Conservation (phyloP, 2,888 invertebrate species). For the Lissonota sp. region DNA sequence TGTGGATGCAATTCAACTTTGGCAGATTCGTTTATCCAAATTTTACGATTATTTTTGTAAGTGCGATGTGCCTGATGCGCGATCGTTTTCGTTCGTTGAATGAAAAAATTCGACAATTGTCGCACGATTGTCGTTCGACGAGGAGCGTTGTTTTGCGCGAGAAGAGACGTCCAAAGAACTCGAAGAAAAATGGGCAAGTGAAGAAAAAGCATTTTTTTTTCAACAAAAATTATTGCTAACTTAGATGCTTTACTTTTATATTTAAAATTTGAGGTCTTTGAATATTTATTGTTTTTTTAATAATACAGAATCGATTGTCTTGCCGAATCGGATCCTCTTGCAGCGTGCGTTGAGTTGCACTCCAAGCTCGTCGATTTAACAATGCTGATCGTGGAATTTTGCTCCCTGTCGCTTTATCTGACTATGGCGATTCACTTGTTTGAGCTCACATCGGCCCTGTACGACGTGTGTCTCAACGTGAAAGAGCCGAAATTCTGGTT, state of each 20-base stretch:
- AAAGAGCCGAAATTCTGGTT: conserved; percentile 22
- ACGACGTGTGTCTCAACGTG: conserved; percentile 28
- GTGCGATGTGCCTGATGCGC: conserved; percentile 33
- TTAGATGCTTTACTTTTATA: neutral
- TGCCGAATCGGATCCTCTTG: conserved; percentile 15
- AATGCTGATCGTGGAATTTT: conserved; percentile 20
- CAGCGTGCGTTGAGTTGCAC: conserved; percentile 31
- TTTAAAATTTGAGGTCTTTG: neutral
- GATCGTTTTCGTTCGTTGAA: conserved; percentile 44
- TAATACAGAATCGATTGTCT: conserved; percentile 17
- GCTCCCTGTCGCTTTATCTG: conserved; percentile 42
- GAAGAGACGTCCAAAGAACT: neutral
- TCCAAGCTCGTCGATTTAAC: conserved; percentile 35
- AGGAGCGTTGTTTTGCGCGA: neutral
- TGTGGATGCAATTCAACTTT: conserved; percentile 43
- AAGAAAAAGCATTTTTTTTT: neutral
- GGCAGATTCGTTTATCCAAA: conserved; percentile 51
- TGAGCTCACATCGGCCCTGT: conserved; percentile 36
- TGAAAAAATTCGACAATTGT: conserved; percentile 31
- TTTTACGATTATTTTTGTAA: conserved; percentile 44
- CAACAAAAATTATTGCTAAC: too few relatives aligned
- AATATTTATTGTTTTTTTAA: neutral
- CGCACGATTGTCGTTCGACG: neutral
- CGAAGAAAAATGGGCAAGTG: conserved; percentile 23
- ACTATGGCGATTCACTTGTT: conserved; percentile 41